Percentiles rank a stretch among this genome's conserved stretches.
Conservation (phyloP, 2,113 vertebrate genomes). For the Mus pahari region DNA sequence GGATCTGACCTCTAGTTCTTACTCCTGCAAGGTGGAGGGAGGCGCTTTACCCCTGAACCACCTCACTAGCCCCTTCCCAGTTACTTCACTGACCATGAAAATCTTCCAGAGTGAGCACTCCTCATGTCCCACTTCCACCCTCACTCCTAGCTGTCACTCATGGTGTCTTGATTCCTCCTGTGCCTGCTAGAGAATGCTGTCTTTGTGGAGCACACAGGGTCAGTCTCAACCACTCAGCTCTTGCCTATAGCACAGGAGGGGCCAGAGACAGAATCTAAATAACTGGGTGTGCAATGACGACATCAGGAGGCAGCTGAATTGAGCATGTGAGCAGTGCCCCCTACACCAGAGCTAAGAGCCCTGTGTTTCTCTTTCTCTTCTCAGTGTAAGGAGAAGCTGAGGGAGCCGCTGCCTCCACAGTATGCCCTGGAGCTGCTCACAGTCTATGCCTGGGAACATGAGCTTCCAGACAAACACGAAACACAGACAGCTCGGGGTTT, state of each 20-base stretch:
- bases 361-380: too few relatives aligned
- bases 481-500: slow-evolving; percentile 31
- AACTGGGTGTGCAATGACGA: too few relatives aligned
- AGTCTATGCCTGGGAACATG: slow-evolving; percentile 63
- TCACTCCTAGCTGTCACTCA: not conserved
- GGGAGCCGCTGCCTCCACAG: not conserved
- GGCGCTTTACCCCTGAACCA: not conserved
- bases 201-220: too few relatives aligned
- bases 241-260: not conserved
- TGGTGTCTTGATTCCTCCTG: not conserved
- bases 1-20: not conserved
- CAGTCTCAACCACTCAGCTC: too few relatives aligned
- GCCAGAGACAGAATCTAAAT: not conserved
- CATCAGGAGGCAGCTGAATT: too few relatives aligned
- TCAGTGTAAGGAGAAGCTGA: too few relatives aligned
- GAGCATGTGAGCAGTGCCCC: too few relatives aligned
- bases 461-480: rapidly evolving
- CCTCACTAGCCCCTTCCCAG: not conserved
- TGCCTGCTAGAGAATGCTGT: not conserved
- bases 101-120: not conserved
- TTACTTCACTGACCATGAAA: not conserved
- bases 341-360: too few relatives aligned
- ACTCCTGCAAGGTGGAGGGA: not conserved
- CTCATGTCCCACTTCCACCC: not conserved
- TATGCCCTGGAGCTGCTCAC: slow-evolving; percentile 81